Evolutionary conservation across 1,140 invertebrate genomes (phyloP), one percentile per base, ranked within the genome.

Genomic region (Drosophila pandora): DNA sequence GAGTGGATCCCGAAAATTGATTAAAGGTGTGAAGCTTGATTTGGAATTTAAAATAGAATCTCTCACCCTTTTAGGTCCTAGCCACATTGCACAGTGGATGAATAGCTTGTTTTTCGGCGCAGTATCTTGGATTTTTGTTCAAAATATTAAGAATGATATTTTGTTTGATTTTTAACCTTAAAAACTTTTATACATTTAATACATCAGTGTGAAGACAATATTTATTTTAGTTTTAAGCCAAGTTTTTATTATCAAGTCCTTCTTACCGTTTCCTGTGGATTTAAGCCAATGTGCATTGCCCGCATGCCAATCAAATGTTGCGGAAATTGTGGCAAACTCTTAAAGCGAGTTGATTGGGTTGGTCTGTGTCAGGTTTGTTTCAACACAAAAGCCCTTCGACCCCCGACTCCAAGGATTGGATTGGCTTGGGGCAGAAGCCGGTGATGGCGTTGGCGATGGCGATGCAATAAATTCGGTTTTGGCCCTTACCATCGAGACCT

Each of bases 301-400:
- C 54, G 45, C 41, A 39, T 67, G 69, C 50, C 78, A 87, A 82
- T 76, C 74, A 87, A 88, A 78, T 71, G 65, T 62, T 74, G 83
- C 81, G 81, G 83, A 85, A 85, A 88, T 88, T 85, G 83, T 82
- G 81, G 81, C 60, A 60, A 62, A 67, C 69, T 88, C 71, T 83
- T 88, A 72, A 82, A 82, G 81, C 63, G 76, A 63, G 49, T 57
- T 85, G 81, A 88, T 82, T 85, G 81, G 82, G 60, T 70, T 65
- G 79, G 70, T 71, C 75, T 79, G 80, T 80, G 57, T 41, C 56
- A 73, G 63, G 67, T 69, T 70, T 69, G 63, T 69, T 69, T 69
- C 65, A 69, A 69, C 63, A 69, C 65, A 69, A 69, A 69, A 37
- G 64, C 64, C 64, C 67, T 77, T 54, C 60, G 63, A 75, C 47